Conservation (phyloP, 2,113 vertebrate genomes). For the Macheiramphus alcinus region DNA sequence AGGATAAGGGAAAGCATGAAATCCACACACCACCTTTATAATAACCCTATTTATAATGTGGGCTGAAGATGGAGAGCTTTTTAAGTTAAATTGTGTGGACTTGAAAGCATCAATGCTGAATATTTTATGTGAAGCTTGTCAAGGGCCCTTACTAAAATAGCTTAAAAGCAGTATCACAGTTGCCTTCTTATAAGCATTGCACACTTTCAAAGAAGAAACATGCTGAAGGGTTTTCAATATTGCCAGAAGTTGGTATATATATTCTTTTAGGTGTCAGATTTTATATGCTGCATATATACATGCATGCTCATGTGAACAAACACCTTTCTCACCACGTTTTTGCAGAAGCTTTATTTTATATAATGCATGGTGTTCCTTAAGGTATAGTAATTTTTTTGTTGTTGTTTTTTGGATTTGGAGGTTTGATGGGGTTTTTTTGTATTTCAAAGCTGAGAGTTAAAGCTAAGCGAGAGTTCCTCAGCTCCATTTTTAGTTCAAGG, state of each 20-base stretch:
- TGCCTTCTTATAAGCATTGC: slow-evolving; percentile 30
- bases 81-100: slow-evolving; percentile 46
- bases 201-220: slow-evolving; percentile 43
- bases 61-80: slow-evolving; percentile 26
- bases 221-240: slow-evolving; percentile 28
- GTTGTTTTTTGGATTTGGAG: neutral
- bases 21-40: slow-evolving; percentile 16
- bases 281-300: neutral
- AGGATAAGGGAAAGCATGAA: neutral
- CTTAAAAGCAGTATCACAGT: slow-evolving; percentile 22
- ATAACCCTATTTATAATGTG: slow-evolving; percentile 4
- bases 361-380: neutral
- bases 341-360: neutral
- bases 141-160: slow-evolving; percentile 40
- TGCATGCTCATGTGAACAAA: neutral
- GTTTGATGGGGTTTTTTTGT: neutral
- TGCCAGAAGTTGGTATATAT: slow-evolving; percentile 34
- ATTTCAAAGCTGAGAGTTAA: neutral
- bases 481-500: neutral
- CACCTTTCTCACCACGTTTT: neutral
- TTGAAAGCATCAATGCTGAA: slow-evolving; percentile 59
- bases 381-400: neutral
- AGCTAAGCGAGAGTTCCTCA: neutral
- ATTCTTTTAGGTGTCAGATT: slow-evolving; percentile 41
- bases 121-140: slow-evolving; percentile 66